Conservation (phyloP, 2,113 vertebrate genomes). For the Shinisaurus crocodilurus region DNA sequence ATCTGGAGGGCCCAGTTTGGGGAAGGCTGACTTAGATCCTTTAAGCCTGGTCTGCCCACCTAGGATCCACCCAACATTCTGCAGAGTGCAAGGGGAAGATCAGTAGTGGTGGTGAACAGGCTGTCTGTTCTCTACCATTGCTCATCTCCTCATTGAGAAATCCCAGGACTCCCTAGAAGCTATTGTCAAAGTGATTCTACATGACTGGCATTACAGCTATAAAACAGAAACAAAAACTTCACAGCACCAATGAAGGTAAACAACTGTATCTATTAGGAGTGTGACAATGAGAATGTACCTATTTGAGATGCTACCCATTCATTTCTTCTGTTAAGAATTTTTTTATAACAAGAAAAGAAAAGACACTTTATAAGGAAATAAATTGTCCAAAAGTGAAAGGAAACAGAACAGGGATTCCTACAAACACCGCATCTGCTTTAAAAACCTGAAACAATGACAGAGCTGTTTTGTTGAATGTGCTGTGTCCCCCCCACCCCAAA, state of each 20-base stretch:
- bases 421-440: not conserved
- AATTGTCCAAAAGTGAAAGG: conserved; percentile 14
- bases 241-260: conserved; percentile 29
- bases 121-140: not conserved
- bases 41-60: not conserved
- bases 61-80: not conserved
- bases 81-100: not conserved
- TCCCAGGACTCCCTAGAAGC: not conserved
- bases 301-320: conserved; percentile 59
- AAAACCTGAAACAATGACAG: not conserved
- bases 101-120: not conserved
- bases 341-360: not conserved
- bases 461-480: not conserved
- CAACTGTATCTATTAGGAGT: conserved; percentile 20
- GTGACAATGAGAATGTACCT: conserved; percentile 33
- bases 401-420: conserved; percentile 19
- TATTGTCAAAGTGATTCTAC: not conserved
- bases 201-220: conserved; percentile 39
- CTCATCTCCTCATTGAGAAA: not conserved
- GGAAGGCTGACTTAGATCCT: too few relatives aligned
- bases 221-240: not conserved
- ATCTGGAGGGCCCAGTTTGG: too few relatives aligned
- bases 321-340: conserved; percentile 49
- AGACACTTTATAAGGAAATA: not conserved
- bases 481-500: not conserved